Percentiles rank a stretch among this genome's conserved stretches.
Conservation (phyloP, 2,113 vertebrate genomes). For the Meles meles region DNA sequence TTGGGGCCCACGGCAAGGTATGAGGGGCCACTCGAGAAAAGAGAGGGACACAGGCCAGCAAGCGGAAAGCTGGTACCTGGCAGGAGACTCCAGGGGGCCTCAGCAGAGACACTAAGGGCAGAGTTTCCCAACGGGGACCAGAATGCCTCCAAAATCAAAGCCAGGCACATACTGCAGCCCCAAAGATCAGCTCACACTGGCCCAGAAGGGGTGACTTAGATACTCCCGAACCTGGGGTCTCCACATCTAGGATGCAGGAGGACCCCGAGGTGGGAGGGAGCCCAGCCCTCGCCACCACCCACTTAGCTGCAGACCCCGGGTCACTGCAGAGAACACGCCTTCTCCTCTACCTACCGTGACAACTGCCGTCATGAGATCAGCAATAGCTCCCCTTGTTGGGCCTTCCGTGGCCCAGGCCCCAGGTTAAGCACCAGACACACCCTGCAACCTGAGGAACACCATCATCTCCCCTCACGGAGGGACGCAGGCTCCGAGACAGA, state of each 20-base stretch:
- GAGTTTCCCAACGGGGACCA: not conserved
- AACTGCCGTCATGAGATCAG: accelerated
- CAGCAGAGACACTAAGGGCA: not conserved
- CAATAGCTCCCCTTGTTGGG: accelerated
- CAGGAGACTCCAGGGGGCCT: not conserved
- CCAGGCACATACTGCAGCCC: not conserved
- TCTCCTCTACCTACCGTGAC: not conserved
- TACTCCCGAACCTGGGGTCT: not conserved
- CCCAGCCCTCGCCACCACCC: not conserved
- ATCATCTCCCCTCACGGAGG: not conserved
- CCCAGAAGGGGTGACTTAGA: accelerated
- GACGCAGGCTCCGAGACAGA: not conserved
- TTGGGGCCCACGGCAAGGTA: not conserved
- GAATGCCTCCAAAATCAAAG: accelerated
- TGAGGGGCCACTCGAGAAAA: not conserved
- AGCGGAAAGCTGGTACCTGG: not conserved
- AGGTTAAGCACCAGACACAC: accelerated
- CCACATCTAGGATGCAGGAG: accelerated
- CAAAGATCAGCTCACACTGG: not conserved
- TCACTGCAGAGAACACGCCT: not conserved
- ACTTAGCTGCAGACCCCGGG: not conserved
- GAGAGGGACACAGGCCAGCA: not conserved
- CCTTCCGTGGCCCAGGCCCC: accelerated
- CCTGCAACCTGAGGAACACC: accelerated
- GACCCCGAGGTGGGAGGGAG: accelerated